Evolutionary conservation across 2,888 invertebrate species (phyloP), one percentile per base, ranked within the genome.

Genomic region (Oscheius sp.): DNA sequence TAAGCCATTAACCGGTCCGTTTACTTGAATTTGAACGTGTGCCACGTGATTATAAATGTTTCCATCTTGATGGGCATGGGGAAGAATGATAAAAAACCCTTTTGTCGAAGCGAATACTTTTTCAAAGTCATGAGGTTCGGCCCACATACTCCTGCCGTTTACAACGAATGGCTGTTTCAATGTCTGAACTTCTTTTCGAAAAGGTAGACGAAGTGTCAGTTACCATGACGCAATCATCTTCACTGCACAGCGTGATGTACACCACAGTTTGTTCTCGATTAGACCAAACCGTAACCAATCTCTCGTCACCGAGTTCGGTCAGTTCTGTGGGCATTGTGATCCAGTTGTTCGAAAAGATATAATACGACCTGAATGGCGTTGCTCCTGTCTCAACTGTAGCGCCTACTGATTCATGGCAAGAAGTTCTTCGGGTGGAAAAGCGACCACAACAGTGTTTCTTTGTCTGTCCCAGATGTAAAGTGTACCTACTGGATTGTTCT

Each of bases 31-130:
- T 59, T 88, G 83, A 55, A 89, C 83, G 81, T 88, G 88, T 53
- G 89, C 89, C 7, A 89, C 85, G 75, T 90, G 89, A 69, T 88
- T 89, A 81, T 88, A 90, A 76, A 86, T 88, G 55, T 89, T 89
- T 23, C 80, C 82, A 27, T 85, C 82, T 1, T 84, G 84, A 70
- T 89, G 85, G 64, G 79, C 82, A 64, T 86, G 85, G 1, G 90
- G 89, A 18, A 89, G 79, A 25, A 89, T 80, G 45, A 87, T 81
- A 78, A 89, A 88, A 77, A 90, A 90, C 7, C 81, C 81, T 25
- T 81, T 81, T 9, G 85, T 84, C 13, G 86, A 84, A 0, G 82
- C 72, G 45, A 79, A 71, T 21, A 84, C 72, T 1, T 70, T 68
- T 43, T 77, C 72, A 25, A 85, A 79, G 35, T 84, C 81, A 29